Evolutionary conservation across 2,888 invertebrate genomes (phyloP).

Genomic region (Platycheirus albimanus): DNA sequence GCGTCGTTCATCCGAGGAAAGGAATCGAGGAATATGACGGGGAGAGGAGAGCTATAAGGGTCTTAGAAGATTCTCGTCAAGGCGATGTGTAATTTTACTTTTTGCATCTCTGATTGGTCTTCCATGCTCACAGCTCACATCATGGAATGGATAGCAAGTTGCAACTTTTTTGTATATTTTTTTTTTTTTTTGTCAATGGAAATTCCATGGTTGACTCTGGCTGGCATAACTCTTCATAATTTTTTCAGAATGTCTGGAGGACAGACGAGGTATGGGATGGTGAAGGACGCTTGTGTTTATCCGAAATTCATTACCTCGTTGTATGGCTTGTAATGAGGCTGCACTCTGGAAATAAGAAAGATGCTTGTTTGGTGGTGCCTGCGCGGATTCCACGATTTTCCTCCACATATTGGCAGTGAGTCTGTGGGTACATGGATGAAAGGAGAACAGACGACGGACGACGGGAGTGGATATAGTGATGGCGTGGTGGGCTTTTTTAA

Average conservation of each 20-base stretch:
- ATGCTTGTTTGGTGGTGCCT: conserved; percentile 41
- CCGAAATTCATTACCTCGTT: conserved; percentile 72
- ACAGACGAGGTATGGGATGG: neutral
- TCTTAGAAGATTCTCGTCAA: conserved; percentile 57
- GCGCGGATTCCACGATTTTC: conserved; percentile 58
- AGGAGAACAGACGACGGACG: neutral
- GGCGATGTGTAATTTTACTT: conserved; percentile 68
- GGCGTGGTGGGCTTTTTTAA: conserved; percentile 61
- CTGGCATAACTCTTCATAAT: conserved; percentile 74
- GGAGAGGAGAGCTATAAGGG: conserved; percentile 21
- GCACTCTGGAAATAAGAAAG: conserved; percentile 24
- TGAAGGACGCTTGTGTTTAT: conserved; percentile 61
- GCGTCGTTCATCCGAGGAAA: neutral
- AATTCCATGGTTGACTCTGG: conserved; percentile 63
- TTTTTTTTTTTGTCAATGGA: conserved; percentile 45
- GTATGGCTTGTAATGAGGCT: conserved; percentile 66
- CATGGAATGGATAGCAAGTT: conserved; percentile 16
- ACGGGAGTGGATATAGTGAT: conserved; percentile 19
- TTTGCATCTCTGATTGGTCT: conserved; percentile 69
- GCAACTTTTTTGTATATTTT: conserved; percentile 1
- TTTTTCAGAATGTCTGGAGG: conserved; percentile 53
- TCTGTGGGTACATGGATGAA: neutral
- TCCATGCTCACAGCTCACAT: conserved; percentile 57
- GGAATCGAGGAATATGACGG: too few relatives aligned
- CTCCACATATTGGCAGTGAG: conserved; percentile 12